Base-by-base conservation (phyloP, 2,797 vertebrate species). In the Parotocinclus haroldoi region DNA sequence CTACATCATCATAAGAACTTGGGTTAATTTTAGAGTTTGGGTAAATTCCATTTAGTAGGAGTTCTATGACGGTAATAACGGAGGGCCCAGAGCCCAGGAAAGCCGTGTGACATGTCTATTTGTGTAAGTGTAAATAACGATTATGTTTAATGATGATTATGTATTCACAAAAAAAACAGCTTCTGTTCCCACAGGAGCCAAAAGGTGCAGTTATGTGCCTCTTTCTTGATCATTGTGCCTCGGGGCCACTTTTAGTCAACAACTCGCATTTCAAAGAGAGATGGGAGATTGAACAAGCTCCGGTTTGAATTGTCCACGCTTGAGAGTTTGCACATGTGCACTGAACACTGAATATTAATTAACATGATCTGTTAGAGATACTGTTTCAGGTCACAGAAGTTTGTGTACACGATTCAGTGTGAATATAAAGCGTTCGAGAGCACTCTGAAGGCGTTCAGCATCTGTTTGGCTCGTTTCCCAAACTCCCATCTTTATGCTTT, bases 401-500 rank as follows among this genome's bases (percentile, higher is more conserved):
- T 12, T 19, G 36, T 59, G 38, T 52, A 12, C 27, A 12, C 5
- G 10, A 64, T 18, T 19, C 40, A 19, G 54, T 46, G 40, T 17
- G 36, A 50, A 36, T 18, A n/a, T 50, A 16, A 53, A 53, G 45
- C 16, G 19, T 56, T 54, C 1, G 44, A 68, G 38, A 36, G 49
- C 67, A 17, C 40, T 54, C 37, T 76, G 71, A 72, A 74, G 73
- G 70, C 73, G 74, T 71, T 69, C 66, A 70, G 72, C 71, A 79
- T 79, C 62, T 81, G 73, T 83, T 84, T 78, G 73, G 68, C 77
- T 68, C 58, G 63, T 68, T 72, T 83, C 84, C 78, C 84, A 84
- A 84, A 80, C 75, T 71, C 81, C 79, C 77, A 80, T 79, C 83
- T 77, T 82, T 74, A 79, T 84, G 87, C 79, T 77, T 82, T 83